Evolutionary conservation across 2,113 vertebrate genomes (phyloP).

Genomic region (Campylorhamphus procurvoides): DNA sequence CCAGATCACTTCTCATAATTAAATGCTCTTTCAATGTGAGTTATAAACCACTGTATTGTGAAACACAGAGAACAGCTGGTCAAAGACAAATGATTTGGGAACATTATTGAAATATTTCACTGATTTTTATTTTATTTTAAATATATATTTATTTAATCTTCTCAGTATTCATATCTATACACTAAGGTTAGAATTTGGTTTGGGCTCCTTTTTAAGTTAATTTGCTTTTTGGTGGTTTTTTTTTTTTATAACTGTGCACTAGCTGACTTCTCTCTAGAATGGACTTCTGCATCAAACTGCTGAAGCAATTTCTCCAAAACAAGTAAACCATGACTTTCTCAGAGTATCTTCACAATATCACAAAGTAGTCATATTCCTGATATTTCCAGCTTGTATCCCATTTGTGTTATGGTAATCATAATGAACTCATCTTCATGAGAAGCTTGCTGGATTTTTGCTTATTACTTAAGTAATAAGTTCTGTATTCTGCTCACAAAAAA

Average conservation of each 20-base stretch:
- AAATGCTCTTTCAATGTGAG: background rate
- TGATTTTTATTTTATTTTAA: background rate
- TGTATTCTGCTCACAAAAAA: background rate
- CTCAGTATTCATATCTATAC: background rate
- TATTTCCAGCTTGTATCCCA: background rate
- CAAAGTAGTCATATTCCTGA: background rate
- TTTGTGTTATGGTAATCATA: background rate
- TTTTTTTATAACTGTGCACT: background rate
- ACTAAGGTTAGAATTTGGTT: background rate
- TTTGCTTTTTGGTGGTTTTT: background rate
- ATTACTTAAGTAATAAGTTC: background rate
- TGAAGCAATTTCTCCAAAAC: background rate
- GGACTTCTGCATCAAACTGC: background rate
- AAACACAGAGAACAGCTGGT: background rate
- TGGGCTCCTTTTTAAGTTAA: fast-evolving
- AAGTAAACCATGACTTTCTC: background rate
- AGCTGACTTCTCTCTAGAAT: background rate
- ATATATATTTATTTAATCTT: background rate
- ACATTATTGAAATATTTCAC: background rate
- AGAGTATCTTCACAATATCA: background rate
- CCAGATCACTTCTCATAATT: background rate
- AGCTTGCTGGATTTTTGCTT: background rate
- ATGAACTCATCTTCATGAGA: background rate
- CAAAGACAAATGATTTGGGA: background rate
- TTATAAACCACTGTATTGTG: background rate